These are phyloP conservation scores for Chrysoperla carnea DNA, from an alignment of 1,140 invertebrate genomes.

Conservation along the genomic window DNA sequence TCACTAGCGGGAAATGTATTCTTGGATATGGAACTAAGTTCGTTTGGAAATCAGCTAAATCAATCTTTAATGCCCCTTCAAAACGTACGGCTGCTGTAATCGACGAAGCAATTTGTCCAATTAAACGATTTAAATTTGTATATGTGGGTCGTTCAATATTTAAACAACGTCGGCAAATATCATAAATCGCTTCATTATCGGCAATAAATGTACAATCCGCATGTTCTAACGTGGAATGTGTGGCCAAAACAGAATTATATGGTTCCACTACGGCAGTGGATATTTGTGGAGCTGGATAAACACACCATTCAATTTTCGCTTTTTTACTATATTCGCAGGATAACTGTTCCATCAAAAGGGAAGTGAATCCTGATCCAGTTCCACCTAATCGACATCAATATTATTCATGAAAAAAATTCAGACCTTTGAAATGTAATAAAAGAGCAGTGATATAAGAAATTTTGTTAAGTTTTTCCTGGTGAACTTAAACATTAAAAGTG, in stretches of 20 bases:
- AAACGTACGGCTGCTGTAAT: constrained; percentile 49
- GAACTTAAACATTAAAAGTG: too few species aligned
- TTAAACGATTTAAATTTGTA: constrained; percentile 42
- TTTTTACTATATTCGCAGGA: constrained; percentile 50
- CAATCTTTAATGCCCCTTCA: constrained; percentile 52
- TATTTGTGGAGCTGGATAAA: constrained; percentile 71
- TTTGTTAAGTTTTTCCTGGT: too few species aligned
- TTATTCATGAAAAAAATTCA: too few species aligned
- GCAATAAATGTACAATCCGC: constrained; percentile 44
- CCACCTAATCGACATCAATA: constrained; percentile 36
- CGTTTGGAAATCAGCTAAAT: constrained; percentile 51
- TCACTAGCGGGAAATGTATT: constrained; percentile 50
- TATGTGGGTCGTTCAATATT: constrained; percentile 44
- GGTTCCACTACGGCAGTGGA: constrained; percentile 60
- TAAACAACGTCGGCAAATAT: constrained; percentile 46
- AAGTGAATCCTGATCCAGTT: constrained; percentile 71
- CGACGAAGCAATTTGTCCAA: constrained; percentile 41
- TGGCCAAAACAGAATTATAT: constrained; percentile 46
- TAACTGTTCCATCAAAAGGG: constrained; percentile 52
- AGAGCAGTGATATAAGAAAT: too few species aligned
- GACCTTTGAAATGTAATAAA: too few species aligned
- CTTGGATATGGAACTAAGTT: constrained; percentile 42
- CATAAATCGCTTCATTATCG: constrained; percentile 57
- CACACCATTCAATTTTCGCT: constrained; percentile 54
- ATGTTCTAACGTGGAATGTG: constrained; percentile 42